These are phyloP conservation scores for Lamprotornis superbus DNA, from an alignment of 2,113 vertebrate species.

Conservation along the genomic window DNA sequence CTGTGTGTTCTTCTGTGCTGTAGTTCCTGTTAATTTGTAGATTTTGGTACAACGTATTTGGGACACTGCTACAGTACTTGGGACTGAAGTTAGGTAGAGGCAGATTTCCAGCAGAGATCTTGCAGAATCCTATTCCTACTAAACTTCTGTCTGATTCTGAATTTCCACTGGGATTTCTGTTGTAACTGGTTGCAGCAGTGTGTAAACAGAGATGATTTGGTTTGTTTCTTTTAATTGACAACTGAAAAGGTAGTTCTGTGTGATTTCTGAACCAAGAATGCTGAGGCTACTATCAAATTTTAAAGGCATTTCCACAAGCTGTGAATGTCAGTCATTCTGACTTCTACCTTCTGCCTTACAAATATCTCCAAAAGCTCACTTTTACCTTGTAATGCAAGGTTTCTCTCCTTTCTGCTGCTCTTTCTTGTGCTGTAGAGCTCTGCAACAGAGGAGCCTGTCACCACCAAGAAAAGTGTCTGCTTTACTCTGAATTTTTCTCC, in stretches of 20 bases:
- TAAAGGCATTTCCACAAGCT: not conserved
- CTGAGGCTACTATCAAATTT: not conserved
- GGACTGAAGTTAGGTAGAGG: not conserved
- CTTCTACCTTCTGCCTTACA: not conserved
- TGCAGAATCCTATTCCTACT: not conserved
- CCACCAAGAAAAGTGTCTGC: not conserved
- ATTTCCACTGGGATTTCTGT: not conserved
- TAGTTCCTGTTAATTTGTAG: not conserved
- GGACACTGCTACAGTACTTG: not conserved
- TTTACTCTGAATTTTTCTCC: constrained; percentile 85
- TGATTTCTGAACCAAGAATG: not conserved
- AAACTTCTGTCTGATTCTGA: not conserved
- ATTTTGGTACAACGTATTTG: not conserved
- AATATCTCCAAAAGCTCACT: not conserved
- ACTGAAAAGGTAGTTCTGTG: not conserved
- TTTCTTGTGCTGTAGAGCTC: constrained; percentile 6
- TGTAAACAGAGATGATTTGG: not conserved
- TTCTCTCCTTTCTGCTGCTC: not conserved
- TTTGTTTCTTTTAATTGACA: not conserved
- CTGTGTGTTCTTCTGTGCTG: not conserved
- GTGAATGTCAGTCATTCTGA: not conserved
- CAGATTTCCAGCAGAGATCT: not conserved
- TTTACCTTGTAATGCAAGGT: not conserved
- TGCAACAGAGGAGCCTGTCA: not conserved
- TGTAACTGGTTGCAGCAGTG: not conserved